These are phyloP conservation scores for Dioctria rufipes DNA, from an alignment of 2,888 invertebrate genomes.

Conservation along the genomic window DNA sequence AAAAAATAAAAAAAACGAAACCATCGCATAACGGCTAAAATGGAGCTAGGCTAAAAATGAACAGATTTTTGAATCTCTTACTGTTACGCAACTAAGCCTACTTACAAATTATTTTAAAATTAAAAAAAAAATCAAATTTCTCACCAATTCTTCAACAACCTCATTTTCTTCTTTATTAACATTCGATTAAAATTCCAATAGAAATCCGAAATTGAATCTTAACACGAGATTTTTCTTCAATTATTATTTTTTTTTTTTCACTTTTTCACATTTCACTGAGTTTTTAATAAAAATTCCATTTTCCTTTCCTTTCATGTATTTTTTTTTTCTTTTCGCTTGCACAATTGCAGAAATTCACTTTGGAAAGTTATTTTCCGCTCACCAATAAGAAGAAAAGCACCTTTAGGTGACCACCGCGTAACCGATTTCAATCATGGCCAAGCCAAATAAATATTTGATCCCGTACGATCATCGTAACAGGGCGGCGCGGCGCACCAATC, in stretches of 20 bases:
- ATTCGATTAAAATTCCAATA: conserved; percentile 29
- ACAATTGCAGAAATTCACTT: not conserved
- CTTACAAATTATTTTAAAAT: no score
- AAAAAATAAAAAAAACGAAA: no score
- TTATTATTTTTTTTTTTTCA: not conserved
- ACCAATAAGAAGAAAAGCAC: conserved; percentile 5
- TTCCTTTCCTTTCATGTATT: not conserved
- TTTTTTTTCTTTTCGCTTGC: not conserved
- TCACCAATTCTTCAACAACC: conserved; percentile 36
- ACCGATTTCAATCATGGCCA: conserved; percentile 19
- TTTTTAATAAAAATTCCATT: not conserved
- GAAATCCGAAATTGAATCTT: conserved; percentile 4
- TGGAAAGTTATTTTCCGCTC: conserved; percentile 7
- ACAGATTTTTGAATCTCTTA: no score
- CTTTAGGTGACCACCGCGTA: conserved; percentile 3
- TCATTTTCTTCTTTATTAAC: conserved; percentile 26
- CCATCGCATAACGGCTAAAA: no score
- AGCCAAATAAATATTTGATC: conserved; percentile 13
- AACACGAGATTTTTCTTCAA: not conserved
- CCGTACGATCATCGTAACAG: conserved; percentile 4
- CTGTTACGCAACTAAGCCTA: no score
- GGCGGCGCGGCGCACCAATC: not conserved
- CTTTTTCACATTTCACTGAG: conserved; percentile 23
- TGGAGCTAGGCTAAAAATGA: no score
- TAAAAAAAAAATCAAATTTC: not conserved